Percentiles rank a stretch among this genome's conserved stretches.
These are phyloP conservation scores for Phyto melanocephala DNA, from an alignment of 2,888 invertebrate genomes.

Conservation along the genomic window DNA sequence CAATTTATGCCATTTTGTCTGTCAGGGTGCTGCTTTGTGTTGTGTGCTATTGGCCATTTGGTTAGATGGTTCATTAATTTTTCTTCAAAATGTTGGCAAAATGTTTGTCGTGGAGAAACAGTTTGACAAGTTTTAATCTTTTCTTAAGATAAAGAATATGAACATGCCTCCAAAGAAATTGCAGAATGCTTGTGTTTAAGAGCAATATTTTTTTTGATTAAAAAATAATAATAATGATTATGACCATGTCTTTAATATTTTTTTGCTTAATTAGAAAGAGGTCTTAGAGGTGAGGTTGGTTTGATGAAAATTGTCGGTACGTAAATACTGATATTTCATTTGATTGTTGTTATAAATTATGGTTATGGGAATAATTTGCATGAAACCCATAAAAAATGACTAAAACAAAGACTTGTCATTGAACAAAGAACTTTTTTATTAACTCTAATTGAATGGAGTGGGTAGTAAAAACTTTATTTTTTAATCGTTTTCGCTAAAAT, in stretches of 20 bases:
- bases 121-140: not conserved
- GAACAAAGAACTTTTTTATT: too few species aligned
- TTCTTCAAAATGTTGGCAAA: not conserved
- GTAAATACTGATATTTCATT: not conserved
- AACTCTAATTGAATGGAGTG: too few species aligned
- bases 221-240: constrained; percentile 12
- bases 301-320: not conserved
- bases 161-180: not conserved
- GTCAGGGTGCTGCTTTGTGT: not conserved
- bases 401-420: too few species aligned
- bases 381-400: too few species aligned
- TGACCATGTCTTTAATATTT: constrained; percentile 8
- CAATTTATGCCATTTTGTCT: not conserved
- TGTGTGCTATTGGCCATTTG: not conserved
- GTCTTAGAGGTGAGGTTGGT: not conserved
- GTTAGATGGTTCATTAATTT: constrained; percentile 21
- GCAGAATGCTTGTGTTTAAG: not conserved
- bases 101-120: not conserved
- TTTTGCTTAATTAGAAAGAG: not conserved
- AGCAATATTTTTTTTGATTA: not conserved
- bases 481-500: too few species aligned
- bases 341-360: not conserved
- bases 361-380: too few species aligned
- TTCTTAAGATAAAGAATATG: not conserved
- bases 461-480: too few species aligned